Base-by-base conservation (phyloP, 1,140 invertebrate genomes). In the Apis cerana region DNA sequence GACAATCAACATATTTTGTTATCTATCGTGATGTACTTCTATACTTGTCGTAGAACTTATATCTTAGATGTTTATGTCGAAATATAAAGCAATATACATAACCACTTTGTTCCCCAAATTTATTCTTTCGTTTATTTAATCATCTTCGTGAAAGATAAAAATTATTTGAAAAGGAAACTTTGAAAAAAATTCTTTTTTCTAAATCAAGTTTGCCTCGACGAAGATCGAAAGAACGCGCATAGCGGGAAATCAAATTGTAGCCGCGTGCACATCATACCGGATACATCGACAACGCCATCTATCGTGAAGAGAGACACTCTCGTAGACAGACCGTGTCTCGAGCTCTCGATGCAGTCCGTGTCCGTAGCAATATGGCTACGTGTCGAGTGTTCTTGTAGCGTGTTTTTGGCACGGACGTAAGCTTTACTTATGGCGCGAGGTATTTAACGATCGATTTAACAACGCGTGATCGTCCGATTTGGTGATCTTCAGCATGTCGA, bases 1-100 rank as follows among this genome's bases (percentile, higher is more conserved):
- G 89, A 89, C 89, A 90, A 90, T 90, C 88, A 89, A 84, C 50
- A 82, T 88, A 84, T 89, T 88, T 88, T 90, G 85, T 74, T 85
- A 89, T 81, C 50, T 61, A 85, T 80, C 61, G 67, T 61, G 71
- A 56, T 86, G 61, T 84, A 72, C 15, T 43, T 75, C 58, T 75
- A 62, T 87, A 56, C 83, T 50, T 89, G 88, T 89, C 68, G 77
- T 81, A 77, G 59, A 33, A 74, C 59, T 33, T 88, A 75, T 59
- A 59, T 58, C 59, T 15, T 88, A 61, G 54, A 52, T 86, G 87
- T 89, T 85, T 75, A 88, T 78, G 83, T 86, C 64, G 33, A 84
- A 88, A 87, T 83, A 87, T 87, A 62, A 85, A 70, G 54, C 59
- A 77, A 86, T 80, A 80, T 84, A 19, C 48, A 12, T 27, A 21